Conservation (phyloP, 2,797 vertebrate species). For the Cichlasoma orientale region DNA sequence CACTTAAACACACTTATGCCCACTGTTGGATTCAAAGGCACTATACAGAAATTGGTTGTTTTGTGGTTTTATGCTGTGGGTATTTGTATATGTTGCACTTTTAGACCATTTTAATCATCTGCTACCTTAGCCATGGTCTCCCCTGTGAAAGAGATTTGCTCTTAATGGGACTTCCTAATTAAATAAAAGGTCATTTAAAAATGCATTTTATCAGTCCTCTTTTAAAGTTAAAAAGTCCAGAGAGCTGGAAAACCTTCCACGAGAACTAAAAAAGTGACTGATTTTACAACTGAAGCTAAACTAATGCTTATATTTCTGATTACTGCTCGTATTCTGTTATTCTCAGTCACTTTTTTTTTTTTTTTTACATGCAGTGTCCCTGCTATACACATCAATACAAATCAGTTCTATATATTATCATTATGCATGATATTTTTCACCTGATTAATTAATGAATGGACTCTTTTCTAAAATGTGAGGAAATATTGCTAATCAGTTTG, state of each 20-base stretch:
- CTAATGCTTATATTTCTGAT: neutral
- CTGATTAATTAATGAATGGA: neutral
- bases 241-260: neutral
- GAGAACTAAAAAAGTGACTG: neutral
- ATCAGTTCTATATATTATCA: neutral
- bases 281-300: neutral
- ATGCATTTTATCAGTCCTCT: neutral
- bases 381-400: neutral
- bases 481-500: no score
- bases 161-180: neutral
- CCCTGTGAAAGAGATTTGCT: neutral
- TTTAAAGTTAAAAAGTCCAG: neutral
- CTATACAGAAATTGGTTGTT: neutral
- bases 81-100: neutral
- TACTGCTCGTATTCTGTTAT: neutral
- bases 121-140: neutral
- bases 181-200: neutral
- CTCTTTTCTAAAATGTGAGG: no score
- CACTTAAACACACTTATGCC: neutral
- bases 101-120: neutral
- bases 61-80: neutral
- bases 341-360: neutral
- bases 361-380: neutral
- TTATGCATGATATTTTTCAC: neutral
- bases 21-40: neutral